phyloP scores from a whole-genome alignment of 1,140 invertebrate species.

The Ips typographus region DNA sequence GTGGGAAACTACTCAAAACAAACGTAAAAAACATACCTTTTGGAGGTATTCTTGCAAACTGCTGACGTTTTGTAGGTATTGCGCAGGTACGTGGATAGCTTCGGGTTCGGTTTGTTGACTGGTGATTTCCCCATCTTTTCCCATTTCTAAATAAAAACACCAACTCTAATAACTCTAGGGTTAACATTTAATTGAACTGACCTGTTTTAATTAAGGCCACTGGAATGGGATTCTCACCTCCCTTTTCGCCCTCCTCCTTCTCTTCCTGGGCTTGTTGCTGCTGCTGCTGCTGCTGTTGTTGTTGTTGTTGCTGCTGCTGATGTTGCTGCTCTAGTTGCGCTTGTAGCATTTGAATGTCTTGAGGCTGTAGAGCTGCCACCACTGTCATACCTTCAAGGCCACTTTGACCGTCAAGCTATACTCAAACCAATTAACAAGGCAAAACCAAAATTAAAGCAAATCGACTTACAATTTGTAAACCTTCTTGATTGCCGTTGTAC shows the following conservation, averaged over 20 bases:
- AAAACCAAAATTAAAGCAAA: background rate
- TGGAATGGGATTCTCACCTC: conserved; percentile 49
- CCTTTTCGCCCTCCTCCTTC: conserved; percentile 36
- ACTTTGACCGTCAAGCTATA: conserved; percentile 56
- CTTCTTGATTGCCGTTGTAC: conserved; percentile 62
- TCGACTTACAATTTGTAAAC: conserved; percentile 57
- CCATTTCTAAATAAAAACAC: conserved; percentile 20
- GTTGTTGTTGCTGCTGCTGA: conserved; percentile 61
- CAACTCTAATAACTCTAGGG: background rate
- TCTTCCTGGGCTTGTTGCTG: conserved; percentile 57
- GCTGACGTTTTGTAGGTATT: conserved; percentile 50
- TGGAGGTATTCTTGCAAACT: conserved; percentile 56
- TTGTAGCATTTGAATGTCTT: conserved; percentile 62
- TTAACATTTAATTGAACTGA: conserved; percentile 18
- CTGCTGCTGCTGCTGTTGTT: conserved; percentile 53
- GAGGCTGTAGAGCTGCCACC: conserved; percentile 64
- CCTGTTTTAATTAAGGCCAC: conserved; percentile 58
- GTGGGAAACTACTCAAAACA: no score
- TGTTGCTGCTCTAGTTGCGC: conserved; percentile 32
- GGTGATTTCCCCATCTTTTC: conserved; percentile 22
- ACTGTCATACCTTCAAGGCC: conserved; percentile 64
- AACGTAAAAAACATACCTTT: conserved; percentile 31
- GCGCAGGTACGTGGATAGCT: conserved; percentile 45
- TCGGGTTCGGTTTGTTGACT: conserved; percentile 32
- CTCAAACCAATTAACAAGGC: conserved; percentile 3